A percentile compares a stretch with the other conserved stretches of the same genome.
phyloP scores from a whole-genome alignment of 1,140 invertebrate genomes.

The Brachionus rubens region DNA sequence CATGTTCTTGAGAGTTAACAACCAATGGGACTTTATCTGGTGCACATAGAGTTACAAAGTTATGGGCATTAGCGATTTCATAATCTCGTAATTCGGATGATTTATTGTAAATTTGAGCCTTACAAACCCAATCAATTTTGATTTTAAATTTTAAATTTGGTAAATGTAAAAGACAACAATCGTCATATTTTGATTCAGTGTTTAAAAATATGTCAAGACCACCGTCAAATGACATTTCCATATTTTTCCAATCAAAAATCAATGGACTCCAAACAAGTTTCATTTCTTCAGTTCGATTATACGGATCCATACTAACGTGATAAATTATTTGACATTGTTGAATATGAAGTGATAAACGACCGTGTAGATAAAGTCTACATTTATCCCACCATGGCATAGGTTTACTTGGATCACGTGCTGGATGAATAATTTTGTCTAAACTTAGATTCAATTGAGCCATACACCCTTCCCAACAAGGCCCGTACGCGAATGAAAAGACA shows the following conservation, averaged over 20 bases:
- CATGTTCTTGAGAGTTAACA: slow-evolving; percentile 66
- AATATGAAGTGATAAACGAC: slow-evolving; percentile 79
- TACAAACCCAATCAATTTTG: slow-evolving; percentile 43
- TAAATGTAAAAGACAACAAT: slow-evolving; percentile 83
- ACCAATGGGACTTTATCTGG: slow-evolving; percentile 94
- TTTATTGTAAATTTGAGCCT: background rate
- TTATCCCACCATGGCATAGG: slow-evolving; percentile 97
- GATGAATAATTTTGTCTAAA: slow-evolving; percentile 73
- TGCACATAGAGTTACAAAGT: slow-evolving; percentile 90
- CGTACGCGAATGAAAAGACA: slow-evolving; percentile 11
- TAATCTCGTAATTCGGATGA: background rate
- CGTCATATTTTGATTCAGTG: slow-evolving; percentile 97
- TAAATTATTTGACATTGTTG: slow-evolving; percentile 79
- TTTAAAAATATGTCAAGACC: slow-evolving; percentile 81
- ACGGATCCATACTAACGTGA: slow-evolving; percentile 92
- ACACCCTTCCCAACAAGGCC: slow-evolving; percentile 88
- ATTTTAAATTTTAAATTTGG: slow-evolving; percentile 64
- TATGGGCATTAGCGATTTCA: slow-evolving; percentile 73
- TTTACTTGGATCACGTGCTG: slow-evolving; percentile 85
- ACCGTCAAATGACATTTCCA: slow-evolving; percentile 76
- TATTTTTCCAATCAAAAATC: slow-evolving; percentile 88
- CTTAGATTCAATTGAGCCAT: slow-evolving; percentile 89
- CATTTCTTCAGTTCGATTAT: slow-evolving; percentile 98
- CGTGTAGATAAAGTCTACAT: slow-evolving; percentile 84
- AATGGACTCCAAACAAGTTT: slow-evolving; percentile 86